A percentile compares a stretch with the other conserved stretches of the same genome.
Conservation (phyloP, 2,888 invertebrate species). For the Hermaeophaga mercurialis region DNA sequence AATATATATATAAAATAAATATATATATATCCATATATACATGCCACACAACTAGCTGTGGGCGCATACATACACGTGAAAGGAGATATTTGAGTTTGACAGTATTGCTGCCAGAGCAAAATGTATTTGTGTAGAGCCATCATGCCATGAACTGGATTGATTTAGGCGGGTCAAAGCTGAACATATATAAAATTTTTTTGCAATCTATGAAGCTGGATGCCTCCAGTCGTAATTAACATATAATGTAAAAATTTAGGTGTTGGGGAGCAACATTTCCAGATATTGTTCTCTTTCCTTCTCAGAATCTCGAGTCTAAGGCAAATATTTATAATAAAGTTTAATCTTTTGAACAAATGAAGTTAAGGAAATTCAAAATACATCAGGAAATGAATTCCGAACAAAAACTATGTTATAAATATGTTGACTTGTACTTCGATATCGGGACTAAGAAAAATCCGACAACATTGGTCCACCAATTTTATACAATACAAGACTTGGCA, state of each 20-base stretch:
- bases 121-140: conserved; percentile 57
- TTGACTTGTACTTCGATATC: conserved; percentile 7
- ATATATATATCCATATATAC: conserved; percentile 50
- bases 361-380: background rate
- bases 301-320: background rate
- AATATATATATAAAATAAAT: conserved; percentile 36
- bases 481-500: conserved; percentile 28
- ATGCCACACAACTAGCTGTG: conserved; percentile 54
- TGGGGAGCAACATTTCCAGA: conserved; percentile 11
- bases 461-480: conserved; percentile 17
- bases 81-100: conserved; percentile 49
- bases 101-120: conserved; percentile 55
- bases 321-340: background rate
- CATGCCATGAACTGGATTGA: conserved; percentile 56
- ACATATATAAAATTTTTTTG: conserved; percentile 52
- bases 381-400: background rate
- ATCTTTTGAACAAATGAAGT: background rate
- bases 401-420: conserved; percentile 1
- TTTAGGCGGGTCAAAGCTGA: conserved; percentile 54
- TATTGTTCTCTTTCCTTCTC: background rate
- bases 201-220: conserved; percentile 52
- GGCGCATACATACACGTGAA: conserved; percentile 55
- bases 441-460: conserved; percentile 1
- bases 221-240: conserved; percentile 45
- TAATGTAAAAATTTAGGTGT: conserved; percentile 24